Evolutionary conservation across 2,113 vertebrate genomes (phyloP), one percentile per base, ranked within the genome.

Genomic region (Gobio gobio): DNA sequence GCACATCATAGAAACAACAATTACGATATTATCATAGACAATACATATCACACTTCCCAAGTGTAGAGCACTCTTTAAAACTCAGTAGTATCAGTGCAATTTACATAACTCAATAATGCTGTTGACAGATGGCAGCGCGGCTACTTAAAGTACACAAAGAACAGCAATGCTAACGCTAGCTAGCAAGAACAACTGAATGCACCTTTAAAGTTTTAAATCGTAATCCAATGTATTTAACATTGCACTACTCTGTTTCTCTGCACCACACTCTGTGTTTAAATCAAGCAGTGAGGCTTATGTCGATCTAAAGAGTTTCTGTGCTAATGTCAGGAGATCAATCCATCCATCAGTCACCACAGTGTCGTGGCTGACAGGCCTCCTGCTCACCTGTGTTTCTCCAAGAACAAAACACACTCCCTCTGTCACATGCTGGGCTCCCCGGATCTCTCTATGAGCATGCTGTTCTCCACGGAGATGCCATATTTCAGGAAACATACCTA

Each of bases 401-500:
- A 54, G 73, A 63, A 88, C 72, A 81, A 86, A 81, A 77, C 81
- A 73, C 54, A 72, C 26, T n/a, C 24, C n/a, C 40, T 76, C 13
- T 86, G 77, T 80, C 47, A 45, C 45, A 51, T n/a, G 47, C 33
- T 20, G 64, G 61, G 74, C 33, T 73, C 72, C 10, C 10, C 24
- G 14, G 61, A 63, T 63, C 80, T 66, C 84, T 13, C 16, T 22
- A 72, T 72, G 70, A 86, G 16, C 26, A 49, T 79, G 20, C 22
- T 45, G 68, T 40, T 54, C 66, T 88, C 84, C 64, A 47, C 13
- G 18, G 72, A 87, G 90, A 88, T 51, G 61, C 36, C 84, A 85
- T 84, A 86, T 89, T 90, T 84, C 59, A 40, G 87, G 88, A 89
- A 88, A 87, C 51, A 73, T 40, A 63, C 74, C 83, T 88, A 86